These are phyloP conservation scores for Chelonus insularis DNA, from an alignment of 1,140 invertebrate genomes.

Conservation along the genomic window DNA sequence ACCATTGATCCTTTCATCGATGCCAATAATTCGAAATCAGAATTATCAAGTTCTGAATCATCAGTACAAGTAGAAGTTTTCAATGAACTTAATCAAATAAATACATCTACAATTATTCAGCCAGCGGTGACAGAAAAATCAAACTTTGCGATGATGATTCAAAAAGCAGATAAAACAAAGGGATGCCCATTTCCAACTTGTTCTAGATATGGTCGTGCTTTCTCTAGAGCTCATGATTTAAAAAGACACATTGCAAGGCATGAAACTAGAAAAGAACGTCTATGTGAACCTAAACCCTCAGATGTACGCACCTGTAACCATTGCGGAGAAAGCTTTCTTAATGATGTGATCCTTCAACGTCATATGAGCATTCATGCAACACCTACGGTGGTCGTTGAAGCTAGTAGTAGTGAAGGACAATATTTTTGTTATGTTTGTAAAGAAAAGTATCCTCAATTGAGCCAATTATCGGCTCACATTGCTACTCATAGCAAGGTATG, in stretches of 20 bases:
- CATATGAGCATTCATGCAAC: constrained; percentile 35
- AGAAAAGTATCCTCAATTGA: constrained; percentile 46
- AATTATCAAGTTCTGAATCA: not conserved
- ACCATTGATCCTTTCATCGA: constrained; percentile 27
- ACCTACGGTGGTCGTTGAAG: not conserved
- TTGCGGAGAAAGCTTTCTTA: constrained; percentile 42
- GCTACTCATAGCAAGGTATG: constrained; percentile 47
- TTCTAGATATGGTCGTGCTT: constrained; percentile 48
- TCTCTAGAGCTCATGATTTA: constrained; percentile 53
- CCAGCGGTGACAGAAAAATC: not conserved
- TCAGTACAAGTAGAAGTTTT: not conserved
- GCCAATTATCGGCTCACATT: constrained; percentile 47
- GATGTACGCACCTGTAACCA: constrained; percentile 37
- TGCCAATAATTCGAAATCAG: constrained; percentile 29
- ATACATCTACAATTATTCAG: not conserved
- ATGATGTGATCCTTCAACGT: constrained; percentile 38
- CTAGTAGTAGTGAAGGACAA: not conserved
- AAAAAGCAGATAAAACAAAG: constrained; percentile 42
- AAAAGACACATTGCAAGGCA: constrained; percentile 55
- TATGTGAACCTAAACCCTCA: constrained; percentile 31
- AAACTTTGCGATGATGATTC: not conserved
- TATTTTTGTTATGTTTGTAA: constrained; percentile 39
- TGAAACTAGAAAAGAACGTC: constrained; percentile 50
- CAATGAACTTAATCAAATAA: not conserved
- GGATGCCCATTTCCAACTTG: constrained; percentile 53